Evolutionary conservation across 2,888 invertebrate species (phyloP), one percentile per base, ranked within the genome.

Genomic region (Notodromas monacha): DNA sequence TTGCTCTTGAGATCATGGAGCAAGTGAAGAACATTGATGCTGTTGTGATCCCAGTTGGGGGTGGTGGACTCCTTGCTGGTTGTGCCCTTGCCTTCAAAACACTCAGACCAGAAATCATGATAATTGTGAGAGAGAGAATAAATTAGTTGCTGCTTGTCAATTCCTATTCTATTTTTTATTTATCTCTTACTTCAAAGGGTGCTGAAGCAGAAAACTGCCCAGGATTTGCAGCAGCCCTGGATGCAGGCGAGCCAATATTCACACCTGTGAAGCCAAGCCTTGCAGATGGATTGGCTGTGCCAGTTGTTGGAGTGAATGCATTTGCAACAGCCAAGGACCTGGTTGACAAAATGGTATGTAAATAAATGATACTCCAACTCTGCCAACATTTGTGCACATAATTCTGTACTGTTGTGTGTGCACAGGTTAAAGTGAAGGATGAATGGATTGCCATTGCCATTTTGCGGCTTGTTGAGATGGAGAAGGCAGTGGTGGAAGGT

Each of bases 11-110:
- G 53, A 79, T 86, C 34, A 48, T 77, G 14, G 79, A 84, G 42
- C 77, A 86, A 48, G 72, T 84, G 2, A 61, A 66, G 0, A 61
- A 72, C 33, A 62, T 79, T 10, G 79, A 86, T 48, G 81, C 81
- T 0, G 63, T 84, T 15, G 56, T 89, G 12, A 65, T 89, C 11
- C 86, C 86, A 0, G 73, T 81, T 1, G 86, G 86, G 0, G 86
- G 84, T n/a, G 79, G 70, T 2, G 86, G 86, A 0, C 55, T 86
- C 2, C 61, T 89, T 31, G 84, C 86, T 1, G 86, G 86, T 0
- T 63, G 76, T 8, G 76, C 77, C 3, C 61, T 76, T 1, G 84
- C 81, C 2, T 58, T 81, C 32, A 89, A 86, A 49, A 67, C 68
- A 10, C 53, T 86, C 6, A 63, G 67, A 35, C 81, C 84, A 1